Evolutionary conservation across 2,113 vertebrate genomes (phyloP).

Genomic region (Scortum barcoo): DNA sequence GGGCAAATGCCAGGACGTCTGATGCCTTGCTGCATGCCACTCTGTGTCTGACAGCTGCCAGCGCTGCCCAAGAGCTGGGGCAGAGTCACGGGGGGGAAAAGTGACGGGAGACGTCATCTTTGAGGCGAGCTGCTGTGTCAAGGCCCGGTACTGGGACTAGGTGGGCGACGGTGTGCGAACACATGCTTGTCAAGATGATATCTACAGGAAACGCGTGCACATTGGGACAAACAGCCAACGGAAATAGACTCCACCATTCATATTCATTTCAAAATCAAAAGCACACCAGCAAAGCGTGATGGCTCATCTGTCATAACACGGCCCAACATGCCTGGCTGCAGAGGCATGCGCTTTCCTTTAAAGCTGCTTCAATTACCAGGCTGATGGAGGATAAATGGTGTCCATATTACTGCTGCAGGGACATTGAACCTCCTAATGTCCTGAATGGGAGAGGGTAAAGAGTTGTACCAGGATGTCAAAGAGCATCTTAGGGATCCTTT

Average conservation of each 20-base stretch:
- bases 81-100: slow-evolving; percentile 41
- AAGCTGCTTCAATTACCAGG: slow-evolving; percentile 60
- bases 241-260: background rate
- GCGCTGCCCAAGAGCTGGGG: slow-evolving; percentile 36
- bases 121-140: slow-evolving; percentile 47
- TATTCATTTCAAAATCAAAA: slow-evolving; percentile 14
- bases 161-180: slow-evolving; percentile 6
- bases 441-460: slow-evolving; percentile 47
- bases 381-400: slow-evolving; percentile 51
- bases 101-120: background rate
- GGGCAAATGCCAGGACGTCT: slow-evolving; percentile 64
- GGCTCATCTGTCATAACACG: slow-evolving; percentile 15
- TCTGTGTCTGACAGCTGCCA: slow-evolving; percentile 69
- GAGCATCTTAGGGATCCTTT: slow-evolving; percentile 52
- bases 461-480: slow-evolving; percentile 44
- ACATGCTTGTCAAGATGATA: slow-evolving; percentile 16
- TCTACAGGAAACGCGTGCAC: background rate
- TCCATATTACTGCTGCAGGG: slow-evolving; percentile 41
- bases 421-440: slow-evolving; percentile 47
- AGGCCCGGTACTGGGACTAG: background rate
- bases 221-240: background rate
- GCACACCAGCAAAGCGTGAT: slow-evolving; percentile 5
- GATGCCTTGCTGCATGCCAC: slow-evolving; percentile 58
- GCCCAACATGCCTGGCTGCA: slow-evolving; percentile 5
- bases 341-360: slow-evolving; percentile 12